These are phyloP conservation scores for Blastobasis lacticolella DNA, from an alignment of 2,888 invertebrate genomes.

Conservation along the genomic window DNA sequence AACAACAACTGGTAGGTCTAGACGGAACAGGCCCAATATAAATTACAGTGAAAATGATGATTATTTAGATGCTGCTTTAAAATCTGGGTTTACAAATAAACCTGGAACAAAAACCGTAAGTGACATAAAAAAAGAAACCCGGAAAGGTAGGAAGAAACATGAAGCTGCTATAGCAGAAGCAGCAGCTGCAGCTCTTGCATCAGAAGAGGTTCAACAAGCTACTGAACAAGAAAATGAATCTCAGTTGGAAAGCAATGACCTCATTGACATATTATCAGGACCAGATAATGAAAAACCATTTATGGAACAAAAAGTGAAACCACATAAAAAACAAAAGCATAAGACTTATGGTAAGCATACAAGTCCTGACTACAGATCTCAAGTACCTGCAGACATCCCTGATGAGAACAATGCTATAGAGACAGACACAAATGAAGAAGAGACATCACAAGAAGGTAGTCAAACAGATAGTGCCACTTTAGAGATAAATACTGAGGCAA, in stretches of 20 bases:
- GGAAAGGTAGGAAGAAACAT: conserved; percentile 51
- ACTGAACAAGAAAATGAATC: conserved; percentile 38
- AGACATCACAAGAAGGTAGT: conserved; percentile 26
- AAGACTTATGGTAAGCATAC: conserved; percentile 44
- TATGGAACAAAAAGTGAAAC: conserved; percentile 32
- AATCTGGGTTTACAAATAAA: conserved; percentile 49
- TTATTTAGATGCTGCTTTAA: conserved; percentile 56
- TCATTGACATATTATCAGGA: conserved; percentile 51
- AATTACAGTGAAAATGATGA: conserved; percentile 75
- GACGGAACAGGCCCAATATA: conserved; percentile 63
- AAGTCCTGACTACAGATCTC: conserved; percentile 35
- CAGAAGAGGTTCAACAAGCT: conserved; percentile 26
- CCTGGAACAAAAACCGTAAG: conserved; percentile 50
- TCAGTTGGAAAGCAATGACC: conserved; percentile 43
- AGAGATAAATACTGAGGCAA: conserved; percentile 35
- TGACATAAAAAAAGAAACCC: conserved; percentile 59
- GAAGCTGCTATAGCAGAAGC: conserved; percentile 22
- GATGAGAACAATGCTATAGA: conserved; percentile 20
- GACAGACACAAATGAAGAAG: conserved; percentile 24
- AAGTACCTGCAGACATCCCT: conserved; percentile 15
- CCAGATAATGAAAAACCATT: conserved; percentile 35
- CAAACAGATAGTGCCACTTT: conserved; percentile 25
- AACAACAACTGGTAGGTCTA: conserved; percentile 45
- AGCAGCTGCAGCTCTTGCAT: conserved; percentile 24
- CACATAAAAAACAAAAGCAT: conserved; percentile 48